Conservation (phyloP, 2,888 invertebrate species). For the Nipponacmea schrenckii region DNA sequence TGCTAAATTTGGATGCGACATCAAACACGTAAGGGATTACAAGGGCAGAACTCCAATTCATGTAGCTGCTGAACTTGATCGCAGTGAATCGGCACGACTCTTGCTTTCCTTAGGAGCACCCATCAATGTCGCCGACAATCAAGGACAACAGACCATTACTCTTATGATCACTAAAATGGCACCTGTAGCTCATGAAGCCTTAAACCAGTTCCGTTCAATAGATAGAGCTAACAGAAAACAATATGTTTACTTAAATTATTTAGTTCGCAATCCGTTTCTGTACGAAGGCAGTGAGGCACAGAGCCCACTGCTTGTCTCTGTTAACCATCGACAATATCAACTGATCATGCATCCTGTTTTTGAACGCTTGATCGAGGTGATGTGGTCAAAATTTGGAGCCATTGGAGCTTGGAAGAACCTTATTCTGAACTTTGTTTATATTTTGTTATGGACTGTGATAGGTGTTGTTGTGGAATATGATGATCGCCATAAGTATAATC, state of each 20-base stretch:
- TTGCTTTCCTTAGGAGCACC: slow-evolving; percentile 59
- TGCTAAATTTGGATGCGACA: slow-evolving; percentile 55
- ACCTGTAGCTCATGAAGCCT: slow-evolving; percentile 61
- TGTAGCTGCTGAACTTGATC: slow-evolving; percentile 66
- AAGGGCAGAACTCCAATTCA: slow-evolving; percentile 65
- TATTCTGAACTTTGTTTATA: slow-evolving; percentile 60
- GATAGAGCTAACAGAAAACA: slow-evolving; percentile 65
- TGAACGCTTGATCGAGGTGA: slow-evolving; percentile 41
- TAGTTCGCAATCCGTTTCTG: slow-evolving; percentile 53
- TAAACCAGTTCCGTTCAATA: slow-evolving; percentile 60
- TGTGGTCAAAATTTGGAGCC: slow-evolving; percentile 61
- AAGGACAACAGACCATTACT: slow-evolving; percentile 58
- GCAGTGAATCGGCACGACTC: slow-evolving; percentile 63
- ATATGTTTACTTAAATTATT: slow-evolving; percentile 55
- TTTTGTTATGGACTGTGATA: slow-evolving; percentile 61
- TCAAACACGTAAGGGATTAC: slow-evolving; percentile 56
- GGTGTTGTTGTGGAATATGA: slow-evolving; percentile 61
- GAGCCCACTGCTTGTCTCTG: slow-evolving; percentile 46
- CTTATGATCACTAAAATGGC: slow-evolving; percentile 67
- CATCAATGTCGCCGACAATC: slow-evolving; percentile 53
- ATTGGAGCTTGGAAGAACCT: slow-evolving; percentile 53
- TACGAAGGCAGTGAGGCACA: background rate
- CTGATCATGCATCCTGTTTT: slow-evolving; percentile 54
- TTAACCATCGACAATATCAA: slow-evolving; percentile 57
- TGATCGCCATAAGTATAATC: slow-evolving; percentile 50